These are phyloP conservation scores for Diarsia dahlii DNA, from an alignment of 2,888 invertebrate genomes.

Conservation along the genomic window DNA sequence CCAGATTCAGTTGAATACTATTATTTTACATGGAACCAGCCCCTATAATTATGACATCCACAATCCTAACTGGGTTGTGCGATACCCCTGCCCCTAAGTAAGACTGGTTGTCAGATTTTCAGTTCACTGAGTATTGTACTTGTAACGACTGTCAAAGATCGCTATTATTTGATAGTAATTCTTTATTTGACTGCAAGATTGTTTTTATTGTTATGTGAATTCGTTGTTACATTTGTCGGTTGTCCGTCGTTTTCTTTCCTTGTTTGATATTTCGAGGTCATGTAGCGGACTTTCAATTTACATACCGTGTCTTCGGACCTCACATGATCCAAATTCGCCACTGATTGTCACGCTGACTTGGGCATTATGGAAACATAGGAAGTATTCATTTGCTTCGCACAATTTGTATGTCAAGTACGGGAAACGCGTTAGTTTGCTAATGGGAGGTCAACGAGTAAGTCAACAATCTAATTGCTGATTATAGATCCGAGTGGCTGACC, in stretches of 20 bases:
- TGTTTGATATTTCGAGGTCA: background rate
- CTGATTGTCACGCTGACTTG: background rate
- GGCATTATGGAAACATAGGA: slow-evolving; percentile 10
- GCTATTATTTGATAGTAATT: background rate
- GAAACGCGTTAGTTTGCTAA: slow-evolving; percentile 20
- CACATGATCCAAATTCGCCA: background rate
- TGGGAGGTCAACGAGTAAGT: slow-evolving; percentile 24
- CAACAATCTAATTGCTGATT: slow-evolving; percentile 37
- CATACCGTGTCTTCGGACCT: too few relatives aligned
- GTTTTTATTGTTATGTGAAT: background rate
- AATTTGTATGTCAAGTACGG: slow-evolving; percentile 23
- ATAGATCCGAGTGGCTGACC: background rate
- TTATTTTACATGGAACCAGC: too few relatives aligned
- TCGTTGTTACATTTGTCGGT: background rate
- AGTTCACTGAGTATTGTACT: too few relatives aligned
- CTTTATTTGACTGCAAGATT: background rate
- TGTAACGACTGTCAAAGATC: too few relatives aligned
- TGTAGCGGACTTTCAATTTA: background rate
- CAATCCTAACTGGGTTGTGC: too few relatives aligned
- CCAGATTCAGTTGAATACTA: too few relatives aligned
- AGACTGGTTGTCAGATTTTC: too few relatives aligned
- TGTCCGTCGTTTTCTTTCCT: background rate
- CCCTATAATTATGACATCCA: too few relatives aligned
- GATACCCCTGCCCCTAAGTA: too few relatives aligned
- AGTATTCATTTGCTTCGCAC: slow-evolving; percentile 9